Base-by-base conservation (phyloP, 2,113 vertebrate species). In the Ibidorhyncha struthersii region DNA sequence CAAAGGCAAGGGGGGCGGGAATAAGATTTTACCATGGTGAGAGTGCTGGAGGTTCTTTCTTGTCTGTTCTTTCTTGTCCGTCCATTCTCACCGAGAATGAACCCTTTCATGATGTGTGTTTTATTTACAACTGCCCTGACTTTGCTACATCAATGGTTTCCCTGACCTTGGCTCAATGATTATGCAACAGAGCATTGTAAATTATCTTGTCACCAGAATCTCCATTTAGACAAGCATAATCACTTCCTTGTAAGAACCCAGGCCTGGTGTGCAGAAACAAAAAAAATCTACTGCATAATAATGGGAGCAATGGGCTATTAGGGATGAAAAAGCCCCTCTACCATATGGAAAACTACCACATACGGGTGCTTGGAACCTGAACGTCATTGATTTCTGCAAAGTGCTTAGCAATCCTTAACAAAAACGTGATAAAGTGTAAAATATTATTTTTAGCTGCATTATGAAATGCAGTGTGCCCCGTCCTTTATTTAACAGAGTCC, bases 201-300 rank as follows among this genome's bases (percentile, higher is more conserved):
- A 97, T 96, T 97, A 97, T 97, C 95, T 97, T 89, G 96, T 95
- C 97, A 81, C 90, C 80, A 92, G 80, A 50, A 93, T 92, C 88
- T 86, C 95, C 80, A 58, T 96, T 94, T 97, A 93, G 86, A 88
- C 83, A 62, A 96, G 76, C 53, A 95, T 96, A 96, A 97, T 97
- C 92, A 40, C 63, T 78, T 94, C 83, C 92, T 92, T 96, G 93
- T 96, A 90, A 93, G 91, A 86, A 78, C 59, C 72, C 72, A 59
- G 85, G 93, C 85, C 79, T 85, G 65, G 73, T 67, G 79, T 88
- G 82, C 61, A 90, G 71, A 67, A 94, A 76, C 81, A 95, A 91
- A 93, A 93, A 95, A 93, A 88, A 50, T 55, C 71, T 61, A 4
- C 82, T 71, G 94, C 86, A 93, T 95, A 94, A 73, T 94, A 93